phyloP scores from a whole-genome alignment of 2,113 vertebrate genomes.

The Tragelaphus scriptus region DNA sequence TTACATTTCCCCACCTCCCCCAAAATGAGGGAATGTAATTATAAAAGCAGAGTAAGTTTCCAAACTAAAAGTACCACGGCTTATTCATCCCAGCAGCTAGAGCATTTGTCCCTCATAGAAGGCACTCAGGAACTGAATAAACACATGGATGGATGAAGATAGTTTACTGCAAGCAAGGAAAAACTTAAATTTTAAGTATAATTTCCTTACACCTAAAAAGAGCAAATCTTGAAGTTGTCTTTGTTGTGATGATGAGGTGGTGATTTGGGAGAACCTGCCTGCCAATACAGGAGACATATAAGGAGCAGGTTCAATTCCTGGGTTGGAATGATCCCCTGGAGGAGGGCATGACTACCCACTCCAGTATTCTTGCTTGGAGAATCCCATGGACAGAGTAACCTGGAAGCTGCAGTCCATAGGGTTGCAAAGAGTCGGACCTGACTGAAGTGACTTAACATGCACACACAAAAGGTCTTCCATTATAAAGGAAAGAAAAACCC shows the following conservation, averaged over 20 bases:
- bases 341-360: neutral
- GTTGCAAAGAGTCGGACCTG: neutral
- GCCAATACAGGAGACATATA: neutral
- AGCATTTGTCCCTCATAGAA: neutral
- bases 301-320: neutral
- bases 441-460: neutral
- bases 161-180: neutral
- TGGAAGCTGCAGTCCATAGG: neutral
- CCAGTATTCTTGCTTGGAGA: neutral
- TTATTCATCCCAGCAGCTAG: neutral
- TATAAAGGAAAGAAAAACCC: neutral
- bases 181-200: neutral
- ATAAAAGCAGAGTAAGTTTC: conserved; percentile 9
- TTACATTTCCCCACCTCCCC: neutral
- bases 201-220: neutral
- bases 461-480: neutral
- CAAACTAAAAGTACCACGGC: neutral
- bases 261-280: neutral
- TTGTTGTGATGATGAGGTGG: neutral
- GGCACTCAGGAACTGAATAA: neutral
- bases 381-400: neutral
- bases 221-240: neutral
- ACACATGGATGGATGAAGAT: neutral
- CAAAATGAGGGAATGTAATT: neutral
- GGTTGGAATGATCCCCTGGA: neutral